Evolutionary conservation across 2,797 vertebrate species (phyloP).

Genomic region (Hemibagrus guttatus): DNA sequence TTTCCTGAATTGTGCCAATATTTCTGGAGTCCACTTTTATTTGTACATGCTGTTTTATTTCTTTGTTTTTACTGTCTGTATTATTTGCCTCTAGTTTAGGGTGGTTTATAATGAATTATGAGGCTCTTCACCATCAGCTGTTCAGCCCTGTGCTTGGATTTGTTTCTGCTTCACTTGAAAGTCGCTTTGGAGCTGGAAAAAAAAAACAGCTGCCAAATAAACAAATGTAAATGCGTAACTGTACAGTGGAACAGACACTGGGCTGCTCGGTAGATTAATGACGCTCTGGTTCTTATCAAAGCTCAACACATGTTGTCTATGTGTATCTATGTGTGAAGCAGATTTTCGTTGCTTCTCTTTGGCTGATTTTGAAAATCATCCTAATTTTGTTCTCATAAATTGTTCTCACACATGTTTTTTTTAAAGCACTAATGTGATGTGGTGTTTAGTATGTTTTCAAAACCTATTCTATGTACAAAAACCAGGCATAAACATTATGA

Average conservation of each 20-base stretch:
- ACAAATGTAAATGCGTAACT: constrained; percentile 24
- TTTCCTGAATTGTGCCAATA: neutral
- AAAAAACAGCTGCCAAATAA: constrained; percentile 8
- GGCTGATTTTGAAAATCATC: neutral
- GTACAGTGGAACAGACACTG: constrained; percentile 15
- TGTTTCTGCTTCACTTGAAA: constrained; percentile 10
- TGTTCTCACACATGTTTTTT: neutral
- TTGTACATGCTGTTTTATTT: neutral
- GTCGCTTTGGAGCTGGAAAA: neutral
- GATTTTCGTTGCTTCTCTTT: neutral
- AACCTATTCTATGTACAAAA: neutral
- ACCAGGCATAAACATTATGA: too few relatives aligned
- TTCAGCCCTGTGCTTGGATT: neutral
- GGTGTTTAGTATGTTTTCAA: neutral
- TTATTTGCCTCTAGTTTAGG: neutral
- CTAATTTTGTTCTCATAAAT: neutral
- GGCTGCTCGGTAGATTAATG: constrained; percentile 32
- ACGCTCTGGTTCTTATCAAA: constrained; percentile 22
- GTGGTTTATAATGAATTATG: neutral
- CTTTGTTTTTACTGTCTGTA: neutral
- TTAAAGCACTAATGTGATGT: neutral
- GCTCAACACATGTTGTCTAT: constrained; percentile 23
- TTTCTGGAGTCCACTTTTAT: neutral
- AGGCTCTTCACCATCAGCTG: neutral
- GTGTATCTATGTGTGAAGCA: neutral